Evolutionary conservation across 2,888 invertebrate species (phyloP).

Genomic region (Eubasilissa splendida): DNA sequence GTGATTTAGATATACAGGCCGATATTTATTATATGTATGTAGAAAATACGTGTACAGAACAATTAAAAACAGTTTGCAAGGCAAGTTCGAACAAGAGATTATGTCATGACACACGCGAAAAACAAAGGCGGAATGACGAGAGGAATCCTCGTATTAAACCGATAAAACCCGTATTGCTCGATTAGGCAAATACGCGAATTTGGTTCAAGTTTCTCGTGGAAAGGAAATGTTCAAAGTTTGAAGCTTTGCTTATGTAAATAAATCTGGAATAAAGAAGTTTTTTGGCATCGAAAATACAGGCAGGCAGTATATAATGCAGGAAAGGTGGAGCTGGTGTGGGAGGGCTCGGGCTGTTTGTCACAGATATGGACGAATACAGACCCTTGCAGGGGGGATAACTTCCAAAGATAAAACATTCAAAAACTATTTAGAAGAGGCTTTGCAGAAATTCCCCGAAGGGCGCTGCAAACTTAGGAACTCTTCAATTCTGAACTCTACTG

Average conservation of each 20-base stretch:
- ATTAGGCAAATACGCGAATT: conserved; percentile 48
- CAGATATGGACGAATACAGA: conserved; percentile 23
- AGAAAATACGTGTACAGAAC: too few relatives aligned
- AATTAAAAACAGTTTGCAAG: too few relatives aligned
- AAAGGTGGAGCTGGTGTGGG: conserved; percentile 7
- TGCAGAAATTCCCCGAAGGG: conserved; percentile 44
- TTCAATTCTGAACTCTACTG: background rate
- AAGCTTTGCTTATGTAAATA: conserved; percentile 52
- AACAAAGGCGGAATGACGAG: background rate
- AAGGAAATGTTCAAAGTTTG: conserved; percentile 49
- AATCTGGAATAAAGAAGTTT: conserved; percentile 52
- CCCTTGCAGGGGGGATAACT: conserved; percentile 11
- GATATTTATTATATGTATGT: too few relatives aligned
- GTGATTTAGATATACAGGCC: too few relatives aligned
- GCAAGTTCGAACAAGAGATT: too few relatives aligned
- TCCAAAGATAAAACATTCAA: conserved; percentile 54
- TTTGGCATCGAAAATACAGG: conserved; percentile 41
- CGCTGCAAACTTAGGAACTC: background rate
- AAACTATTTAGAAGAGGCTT: conserved; percentile 56
- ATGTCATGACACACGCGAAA: background rate
- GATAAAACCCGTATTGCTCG: conserved; percentile 41
- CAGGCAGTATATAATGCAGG: conserved; percentile 31
- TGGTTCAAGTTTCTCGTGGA: conserved; percentile 41
- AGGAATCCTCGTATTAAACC: conserved; percentile 1
- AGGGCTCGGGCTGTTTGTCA: conserved; percentile 35